Evolutionary conservation across 1,140 invertebrate species (phyloP), one percentile per base, ranked within the genome.

Genomic region (Gonatopus flavifemur): DNA sequence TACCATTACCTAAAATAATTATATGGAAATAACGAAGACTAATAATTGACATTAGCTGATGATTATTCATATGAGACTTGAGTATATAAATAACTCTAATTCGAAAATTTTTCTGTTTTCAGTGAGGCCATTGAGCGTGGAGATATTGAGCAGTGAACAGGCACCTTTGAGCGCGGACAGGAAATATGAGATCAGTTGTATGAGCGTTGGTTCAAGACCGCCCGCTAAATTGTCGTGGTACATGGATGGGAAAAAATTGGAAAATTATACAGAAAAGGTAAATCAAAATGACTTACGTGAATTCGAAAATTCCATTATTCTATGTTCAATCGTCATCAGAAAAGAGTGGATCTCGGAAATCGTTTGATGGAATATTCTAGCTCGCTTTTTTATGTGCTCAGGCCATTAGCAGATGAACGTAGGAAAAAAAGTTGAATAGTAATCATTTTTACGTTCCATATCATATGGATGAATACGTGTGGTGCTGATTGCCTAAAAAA

Each of bases 161-260:
- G 64, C 71, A 9, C 89, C 91, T 0, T 80, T 94, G 18, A 91
- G 90, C 18, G 90, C 91, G 1, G 88, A 88, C 44, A 80, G 87
- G 44, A 82, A 82, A 52, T 88, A 89, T 55, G 87, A 91, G 54
- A 81, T 93, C 45, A 84, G 83, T 53, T 94, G 91, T 67, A 84
- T 85, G 68, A 85, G 88, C 1, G 82, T 84, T n/a, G 91, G 91
- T 19, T 91, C 90, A 16, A 78, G 89, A 39, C 91, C 91, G 6
- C 83, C 89, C 0, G 89, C 90, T 0, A 84, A 82, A 38, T 82
- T 93, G 41, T 85, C 85, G 1, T 93, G 91, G 90, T 92, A 85
- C 84, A 83, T 91, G 67, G 87, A 88, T 18, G 86, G 84, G 7
- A 83, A 83, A 46, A 81, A 81, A 57, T 68, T 93, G 6, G 72